phyloP scores from a whole-genome alignment of 2,888 invertebrate genomes.

The Diaphora mendica region DNA sequence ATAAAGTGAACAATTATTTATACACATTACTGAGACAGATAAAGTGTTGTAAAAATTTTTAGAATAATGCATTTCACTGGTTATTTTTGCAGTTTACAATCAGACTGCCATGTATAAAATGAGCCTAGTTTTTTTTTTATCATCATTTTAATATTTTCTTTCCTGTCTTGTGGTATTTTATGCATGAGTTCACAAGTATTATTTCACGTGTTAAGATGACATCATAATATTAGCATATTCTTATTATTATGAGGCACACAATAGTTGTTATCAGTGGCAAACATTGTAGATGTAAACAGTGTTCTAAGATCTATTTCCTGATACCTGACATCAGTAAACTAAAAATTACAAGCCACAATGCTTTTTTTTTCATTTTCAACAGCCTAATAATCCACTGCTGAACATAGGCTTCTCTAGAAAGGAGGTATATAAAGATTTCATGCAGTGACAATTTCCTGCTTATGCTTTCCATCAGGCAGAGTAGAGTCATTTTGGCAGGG shows the following conservation, averaged over 20 bases:
- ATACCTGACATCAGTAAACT: constrained; percentile 1
- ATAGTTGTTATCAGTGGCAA: constrained; percentile 5
- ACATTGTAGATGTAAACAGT: constrained; percentile 14
- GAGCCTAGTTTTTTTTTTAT: not conserved
- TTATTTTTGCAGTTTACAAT: not conserved
- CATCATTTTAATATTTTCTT: not conserved
- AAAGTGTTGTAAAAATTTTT: not conserved
- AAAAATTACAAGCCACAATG: not conserved
- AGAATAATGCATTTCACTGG: not conserved
- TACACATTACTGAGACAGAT: not conserved
- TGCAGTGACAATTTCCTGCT: not conserved
- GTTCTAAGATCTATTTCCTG: constrained; percentile 25
- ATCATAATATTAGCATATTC: constrained; percentile 21
- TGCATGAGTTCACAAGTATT: constrained; percentile 1
- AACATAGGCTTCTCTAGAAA: too few relatives aligned
- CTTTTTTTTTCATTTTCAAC: not conserved
- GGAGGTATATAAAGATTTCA: not conserved
- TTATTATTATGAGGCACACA: constrained; percentile 7
- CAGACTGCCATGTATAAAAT: not conserved
- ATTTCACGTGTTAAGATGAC: constrained; percentile 10
- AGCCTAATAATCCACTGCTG: too few relatives aligned
- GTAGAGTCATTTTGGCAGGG: too few relatives aligned
- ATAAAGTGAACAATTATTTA: not conserved
- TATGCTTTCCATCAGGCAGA: too few relatives aligned
- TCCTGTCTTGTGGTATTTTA: not conserved